phyloP scores from a whole-genome alignment of 2,888 invertebrate genomes.

The Acanthacorydalis orientalis region DNA sequence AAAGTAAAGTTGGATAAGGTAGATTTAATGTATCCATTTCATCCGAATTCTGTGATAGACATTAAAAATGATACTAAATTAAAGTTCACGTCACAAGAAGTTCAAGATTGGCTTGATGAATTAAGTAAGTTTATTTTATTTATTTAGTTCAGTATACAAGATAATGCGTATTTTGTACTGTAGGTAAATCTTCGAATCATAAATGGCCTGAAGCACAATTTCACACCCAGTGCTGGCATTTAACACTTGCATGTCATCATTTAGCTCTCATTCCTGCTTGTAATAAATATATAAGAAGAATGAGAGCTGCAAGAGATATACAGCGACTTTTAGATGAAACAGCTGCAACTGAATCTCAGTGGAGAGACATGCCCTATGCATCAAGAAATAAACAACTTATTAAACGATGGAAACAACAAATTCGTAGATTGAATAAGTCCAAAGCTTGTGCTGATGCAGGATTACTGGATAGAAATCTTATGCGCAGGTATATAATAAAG shows the following conservation, averaged over 20 bases:
- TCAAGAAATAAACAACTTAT: constrained; percentile 67
- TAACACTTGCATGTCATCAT: constrained; percentile 88
- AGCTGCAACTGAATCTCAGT: constrained; percentile 62
- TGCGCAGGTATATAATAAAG: constrained; percentile 30
- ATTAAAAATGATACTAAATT: constrained; percentile 69
- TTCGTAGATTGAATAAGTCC: constrained; percentile 63
- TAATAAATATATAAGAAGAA: constrained; percentile 63
- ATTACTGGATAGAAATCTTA: constrained; percentile 66
- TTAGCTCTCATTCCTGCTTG: constrained; percentile 78
- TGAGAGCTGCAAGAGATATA: constrained; percentile 65
- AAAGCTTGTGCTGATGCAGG: constrained; percentile 85
- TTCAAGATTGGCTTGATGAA: constrained; percentile 52
- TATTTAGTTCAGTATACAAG: background rate
- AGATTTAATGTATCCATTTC: constrained; percentile 77
- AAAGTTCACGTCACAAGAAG: constrained; percentile 67
- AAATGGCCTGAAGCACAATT: constrained; percentile 73
- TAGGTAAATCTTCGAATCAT: constrained; percentile 24
- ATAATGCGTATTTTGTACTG: background rate
- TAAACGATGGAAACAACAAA: constrained; percentile 74
- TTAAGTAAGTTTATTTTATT: constrained; percentile 32
- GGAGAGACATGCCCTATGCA: constrained; percentile 62
- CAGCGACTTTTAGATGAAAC: constrained; percentile 78
- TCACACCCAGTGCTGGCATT: constrained; percentile 93
- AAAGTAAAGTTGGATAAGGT: constrained; percentile 84
- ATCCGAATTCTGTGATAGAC: constrained; percentile 54